Base-by-base conservation (phyloP, 2,113 vertebrate species). In the Podocnemis expansa region DNA sequence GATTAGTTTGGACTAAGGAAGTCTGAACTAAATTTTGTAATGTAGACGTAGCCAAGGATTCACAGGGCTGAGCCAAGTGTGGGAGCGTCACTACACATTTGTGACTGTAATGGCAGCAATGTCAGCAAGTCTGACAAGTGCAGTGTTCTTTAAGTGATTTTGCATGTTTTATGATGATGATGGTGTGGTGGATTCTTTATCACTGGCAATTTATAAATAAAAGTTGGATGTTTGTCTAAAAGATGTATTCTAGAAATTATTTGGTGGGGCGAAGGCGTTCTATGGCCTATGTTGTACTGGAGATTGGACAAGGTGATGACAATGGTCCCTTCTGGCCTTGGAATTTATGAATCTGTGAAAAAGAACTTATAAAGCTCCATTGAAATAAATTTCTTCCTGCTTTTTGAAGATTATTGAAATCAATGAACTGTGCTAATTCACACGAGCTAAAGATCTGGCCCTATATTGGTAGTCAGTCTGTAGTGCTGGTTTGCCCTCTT, bases 331-430 rank as follows among this genome's bases (percentile, higher is more conserved):
- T n/a, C 34, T 19, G 34, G 34, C 16, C 60, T n/a, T n/a, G 60
- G 34, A 67, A n/a, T n/a, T n/a, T n/a, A 67, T 67, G 60, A 67
- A 67, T n/a, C 60, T 67, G 21, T 67, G 34, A 67, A 67, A 67
- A 67, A 34, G 56, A 60, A 73, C 67, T 73, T 10, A 17, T 43
- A 75, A 43, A 41, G 38, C 11, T 96, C 82, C 94, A 73, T n/a
- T 93, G 70, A 88, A 87, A 43, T 85, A 52, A 12, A 91, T 91
- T 81, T 85, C 52, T 52, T 81, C 14, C 29, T 94, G 67, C 14
- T 70, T 91, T 29, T 8, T 56, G 43, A 87, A 96, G 92, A 89
- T 43, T 25, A 75, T 75, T 75, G n/a, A 75, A 41, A 89, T 41
- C 19, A 82, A 21, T 25, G n/a, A 55, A 3, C 5, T 85, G 2